Evolutionary conservation across 35 echinoderm and acorn worm species (phyloP), one percentile per base, ranked within the genome.

Genomic region (Patiria miniata): DNA sequence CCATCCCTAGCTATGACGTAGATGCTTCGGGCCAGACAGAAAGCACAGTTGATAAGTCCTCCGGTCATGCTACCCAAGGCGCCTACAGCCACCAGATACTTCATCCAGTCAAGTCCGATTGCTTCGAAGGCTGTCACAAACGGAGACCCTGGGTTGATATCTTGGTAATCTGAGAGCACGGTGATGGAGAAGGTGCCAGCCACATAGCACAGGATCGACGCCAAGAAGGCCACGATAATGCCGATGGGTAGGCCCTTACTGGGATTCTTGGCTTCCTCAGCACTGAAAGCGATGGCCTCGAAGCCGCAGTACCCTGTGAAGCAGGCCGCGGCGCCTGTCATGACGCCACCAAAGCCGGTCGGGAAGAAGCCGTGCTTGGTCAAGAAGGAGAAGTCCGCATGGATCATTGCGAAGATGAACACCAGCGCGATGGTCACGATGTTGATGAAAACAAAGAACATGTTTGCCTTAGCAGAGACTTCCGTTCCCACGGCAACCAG

Each of bases 251-350:
- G 85, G 36, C 87, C 89, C 50, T 83, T 68, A 52, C 78, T 88
- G 0, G 93, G 93, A 68, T 95, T 37, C 47, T 87, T 90, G 40
- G 93, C 93, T 69, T 95, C 93, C 54, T 95, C 93, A 1, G 87
- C 93, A 69, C 88, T 90, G 44, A 89, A 90, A 29, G 93, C 93
- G 5, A 95, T 86, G 2, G 88, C 88, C 44, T 95, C 93, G 61
- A 95, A 95, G 1, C 93, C 93, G 54, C 89, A 90, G 51, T 90
- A 95, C 0, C 87, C 93, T 2, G 89, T 90, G 47, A 95, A 95
- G 87, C 93, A 95, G 17, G 93, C 88, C 17, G 93, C 93, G 29
- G 93, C 88, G 36, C 93, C 93, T 19, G 89, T 95, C 80, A 95
- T 77, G 16, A 95, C 79, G 17, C 93, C 93, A 2, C 42, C 36